phyloP scores from a whole-genome alignment of 1,140 invertebrate genomes.

The Hypsibius dujardini region DNA sequence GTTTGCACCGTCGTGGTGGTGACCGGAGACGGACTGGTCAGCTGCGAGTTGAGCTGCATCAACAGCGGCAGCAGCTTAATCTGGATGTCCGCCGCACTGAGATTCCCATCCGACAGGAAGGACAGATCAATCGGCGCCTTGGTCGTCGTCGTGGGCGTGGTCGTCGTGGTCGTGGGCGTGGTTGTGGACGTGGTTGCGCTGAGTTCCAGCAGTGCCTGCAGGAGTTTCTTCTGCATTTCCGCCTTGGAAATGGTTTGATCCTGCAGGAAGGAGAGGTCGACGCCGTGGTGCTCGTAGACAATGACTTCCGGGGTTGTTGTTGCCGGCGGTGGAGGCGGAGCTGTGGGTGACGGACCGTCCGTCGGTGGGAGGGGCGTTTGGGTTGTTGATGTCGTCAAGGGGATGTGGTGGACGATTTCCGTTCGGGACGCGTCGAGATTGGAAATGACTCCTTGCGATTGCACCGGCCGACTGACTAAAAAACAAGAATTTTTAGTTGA shows the following conservation, averaged over 20 bases:
- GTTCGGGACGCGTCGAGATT: too few species aligned
- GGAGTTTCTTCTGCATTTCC: not conserved
- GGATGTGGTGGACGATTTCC: too few species aligned
- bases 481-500: too few species aligned
- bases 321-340: not conserved
- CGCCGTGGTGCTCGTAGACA: not conserved
- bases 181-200: conserved; percentile 11
- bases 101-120: not conserved
- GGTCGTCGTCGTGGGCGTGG: not conserved
- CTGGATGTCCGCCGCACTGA: not conserved
- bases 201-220: not conserved
- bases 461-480: too few species aligned
- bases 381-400: not conserved
- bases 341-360: not conserved
- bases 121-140: not conserved
- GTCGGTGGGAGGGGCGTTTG: not conserved
- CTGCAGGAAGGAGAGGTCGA: conserved; percentile 2
- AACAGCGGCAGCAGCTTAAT: not conserved
- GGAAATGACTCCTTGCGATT: too few species aligned
- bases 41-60: not conserved
- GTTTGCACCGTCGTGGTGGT: not conserved
- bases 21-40: not conserved
- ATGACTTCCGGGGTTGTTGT: not conserved
- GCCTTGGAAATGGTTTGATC: not conserved
- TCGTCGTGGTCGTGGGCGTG: not conserved